Evolutionary conservation across 2,888 invertebrate genomes (phyloP).

Genomic region (Chirona hameri): DNA sequence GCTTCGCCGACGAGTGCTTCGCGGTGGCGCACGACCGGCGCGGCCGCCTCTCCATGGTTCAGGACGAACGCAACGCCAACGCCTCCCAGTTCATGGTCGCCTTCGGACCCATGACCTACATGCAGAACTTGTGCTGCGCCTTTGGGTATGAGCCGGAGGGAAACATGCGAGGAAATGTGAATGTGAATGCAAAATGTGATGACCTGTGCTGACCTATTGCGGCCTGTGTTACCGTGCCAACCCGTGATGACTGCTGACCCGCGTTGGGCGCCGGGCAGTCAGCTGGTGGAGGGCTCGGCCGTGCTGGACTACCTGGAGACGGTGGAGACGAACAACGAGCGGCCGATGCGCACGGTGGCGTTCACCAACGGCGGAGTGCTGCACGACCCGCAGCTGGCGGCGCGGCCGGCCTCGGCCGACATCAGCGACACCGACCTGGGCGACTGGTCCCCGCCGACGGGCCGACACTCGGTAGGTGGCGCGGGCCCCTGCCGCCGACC

Average conservation of each 20-base stretch:
- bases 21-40: slow-evolving; percentile 60
- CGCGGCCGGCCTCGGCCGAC: not conserved
- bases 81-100: slow-evolving; percentile 66
- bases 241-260: too few species aligned
- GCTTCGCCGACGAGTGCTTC: slow-evolving; percentile 63
- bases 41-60: slow-evolving; percentile 69
- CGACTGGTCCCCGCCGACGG: not conserved
- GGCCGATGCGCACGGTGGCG: slow-evolving; percentile 48
- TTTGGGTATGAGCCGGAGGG: slow-evolving; percentile 55
- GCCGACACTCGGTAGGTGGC: not conserved
- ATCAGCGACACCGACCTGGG: too few species aligned
- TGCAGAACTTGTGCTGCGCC: slow-evolving; percentile 67
- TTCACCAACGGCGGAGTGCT: not conserved
- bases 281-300: slow-evolving; percentile 62
- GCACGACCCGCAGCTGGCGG: not conserved
- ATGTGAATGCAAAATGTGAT: too few species aligned
- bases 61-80: slow-evolving; percentile 64
- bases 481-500: not conserved
- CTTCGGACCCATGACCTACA: slow-evolving; percentile 64
- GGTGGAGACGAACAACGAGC: slow-evolving; percentile 60
- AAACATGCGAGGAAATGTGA: too few species aligned
- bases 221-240: too few species aligned
- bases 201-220: not conserved
- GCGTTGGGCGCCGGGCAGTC: slow-evolving; percentile 47
- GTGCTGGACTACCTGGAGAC: slow-evolving; percentile 59